A percentile compares a stretch with the other conserved stretches of the same genome.
phyloP scores from a whole-genome alignment of 2,888 invertebrate genomes.

The Eretmocerus hayati region DNA sequence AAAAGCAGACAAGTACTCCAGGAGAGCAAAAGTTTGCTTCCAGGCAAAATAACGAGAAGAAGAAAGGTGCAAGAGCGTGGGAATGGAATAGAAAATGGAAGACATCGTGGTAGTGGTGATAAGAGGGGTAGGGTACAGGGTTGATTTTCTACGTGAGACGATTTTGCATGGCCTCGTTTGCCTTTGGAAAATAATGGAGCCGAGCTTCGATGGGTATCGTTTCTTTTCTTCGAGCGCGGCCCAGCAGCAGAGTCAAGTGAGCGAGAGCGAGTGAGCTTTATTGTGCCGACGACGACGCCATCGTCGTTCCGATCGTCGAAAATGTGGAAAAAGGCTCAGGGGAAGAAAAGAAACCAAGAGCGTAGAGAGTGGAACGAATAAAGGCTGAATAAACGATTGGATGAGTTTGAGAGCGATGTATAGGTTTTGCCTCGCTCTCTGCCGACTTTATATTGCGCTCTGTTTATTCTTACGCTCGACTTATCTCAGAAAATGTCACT shows the following conservation, averaged over 20 bases:
- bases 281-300: conserved; percentile 11
- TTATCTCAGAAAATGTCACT: conserved; percentile 7
- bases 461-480: background rate
- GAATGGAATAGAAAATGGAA: conserved; percentile 4
- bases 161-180: conserved; percentile 32
- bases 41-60: conserved; percentile 11
- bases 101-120: conserved; percentile 21
- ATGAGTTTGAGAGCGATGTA: conserved; percentile 11
- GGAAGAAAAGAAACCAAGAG: conserved; percentile 1
- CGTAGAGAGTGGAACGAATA: conserved; percentile 3
- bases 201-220: conserved; percentile 23
- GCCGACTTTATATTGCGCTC: background rate
- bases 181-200: conserved; percentile 27
- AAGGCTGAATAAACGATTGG: conserved; percentile 22
- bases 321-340: conserved; percentile 16
- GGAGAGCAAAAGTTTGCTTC: background rate
- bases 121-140: conserved; percentile 12
- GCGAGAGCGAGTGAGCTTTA: conserved; percentile 10
- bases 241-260: conserved; percentile 13
- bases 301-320: conserved; percentile 11
- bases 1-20: too few species aligned
- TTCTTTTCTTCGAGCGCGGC: conserved; percentile 15
- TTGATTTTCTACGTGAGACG: conserved; percentile 28
- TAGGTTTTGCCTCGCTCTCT: background rate
- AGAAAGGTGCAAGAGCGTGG: conserved; percentile 21